Base-by-base conservation (phyloP, 2,113 vertebrate species). In the Cichladusa arquata region DNA sequence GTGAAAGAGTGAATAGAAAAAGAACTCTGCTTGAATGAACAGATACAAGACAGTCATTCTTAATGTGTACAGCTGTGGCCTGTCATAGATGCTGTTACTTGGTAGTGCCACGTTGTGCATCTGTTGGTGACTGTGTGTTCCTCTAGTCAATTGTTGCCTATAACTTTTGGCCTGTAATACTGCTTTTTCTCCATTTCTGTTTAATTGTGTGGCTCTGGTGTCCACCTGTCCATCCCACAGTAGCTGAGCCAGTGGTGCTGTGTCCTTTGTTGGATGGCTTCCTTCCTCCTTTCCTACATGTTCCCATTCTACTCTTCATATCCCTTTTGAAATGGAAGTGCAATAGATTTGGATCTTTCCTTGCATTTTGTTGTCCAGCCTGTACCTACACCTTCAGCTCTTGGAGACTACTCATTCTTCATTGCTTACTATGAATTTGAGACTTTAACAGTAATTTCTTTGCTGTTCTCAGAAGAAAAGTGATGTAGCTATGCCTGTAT, bases 21-120 rank as follows among this genome's bases (percentile, higher is more conserved):
- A 93, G 54, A 61, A 11, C 33, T 92, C 50, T 29, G 38, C 71
- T 82, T 91, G 71, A 80, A 76, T 53, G 56, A 61, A 44, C 17
- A 87, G 73, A 86, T 83, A 95, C 79, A 94, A 93, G 85, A 58
- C 86, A 64, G 64, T 86, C 64, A 90, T 96, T 91, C 86, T 96
- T 90, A 34, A 88, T 57, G n/a, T 19, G 60, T 93, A 92, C 85
- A 96, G 90, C 90, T 93, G 96, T 93, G 88, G n/a, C 0, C 0
- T 73, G 74, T 87, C 57, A 42, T 31, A 85, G 85, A 78, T 83
- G n/a, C 82, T 62, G 36, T 93, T 88, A 88, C 92, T 96, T 95
- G 95, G 92, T 90, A 74, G 90, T 96, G 72, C 82, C 67, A 77
- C 0, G 5, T 88, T 56, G 25, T 83, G 47, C 88, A 77, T 88